These are phyloP conservation scores for Ardeotis arabs DNA, from an alignment of 2,113 vertebrate genomes.

Conservation along the genomic window DNA sequence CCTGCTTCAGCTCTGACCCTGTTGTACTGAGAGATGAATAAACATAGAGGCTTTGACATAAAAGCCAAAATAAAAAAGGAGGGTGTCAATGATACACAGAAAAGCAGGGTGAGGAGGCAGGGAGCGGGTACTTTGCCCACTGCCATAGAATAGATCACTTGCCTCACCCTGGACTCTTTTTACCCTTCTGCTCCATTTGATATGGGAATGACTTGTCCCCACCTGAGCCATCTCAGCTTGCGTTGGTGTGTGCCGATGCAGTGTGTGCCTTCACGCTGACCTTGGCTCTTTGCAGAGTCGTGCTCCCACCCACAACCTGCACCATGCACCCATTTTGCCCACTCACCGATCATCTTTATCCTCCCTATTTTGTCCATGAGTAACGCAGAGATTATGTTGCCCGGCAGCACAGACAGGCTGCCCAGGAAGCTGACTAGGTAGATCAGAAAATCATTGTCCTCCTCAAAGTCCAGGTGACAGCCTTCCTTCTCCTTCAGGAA, in stretches of 20 bases:
- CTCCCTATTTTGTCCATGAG: slow-evolving; percentile 96
- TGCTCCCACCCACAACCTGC: neutral
- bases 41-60: neutral
- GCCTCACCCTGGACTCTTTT: neutral
- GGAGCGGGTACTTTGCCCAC: neutral
- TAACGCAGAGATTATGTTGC: slow-evolving; percentile 93
- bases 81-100: neutral
- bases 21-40: neutral
- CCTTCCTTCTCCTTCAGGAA: slow-evolving; percentile 87
- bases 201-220: neutral
- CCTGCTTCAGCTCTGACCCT: neutral
- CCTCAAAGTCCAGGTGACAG: slow-evolving; percentile 92
- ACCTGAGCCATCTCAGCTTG: neutral
- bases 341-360: slow-evolving; percentile 94
- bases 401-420: slow-evolving; percentile 91
- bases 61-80: neutral
- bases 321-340: accelerated
- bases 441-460: slow-evolving; percentile 93
- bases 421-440: slow-evolving; percentile 98
- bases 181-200: neutral
- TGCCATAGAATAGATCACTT: neutral
- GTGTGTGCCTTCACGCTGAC: neutral
- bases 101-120: accelerated
- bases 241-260: neutral
- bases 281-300: neutral